Base-by-base conservation (phyloP, 2,113 vertebrate genomes). In the Coptodon rendalli region DNA sequence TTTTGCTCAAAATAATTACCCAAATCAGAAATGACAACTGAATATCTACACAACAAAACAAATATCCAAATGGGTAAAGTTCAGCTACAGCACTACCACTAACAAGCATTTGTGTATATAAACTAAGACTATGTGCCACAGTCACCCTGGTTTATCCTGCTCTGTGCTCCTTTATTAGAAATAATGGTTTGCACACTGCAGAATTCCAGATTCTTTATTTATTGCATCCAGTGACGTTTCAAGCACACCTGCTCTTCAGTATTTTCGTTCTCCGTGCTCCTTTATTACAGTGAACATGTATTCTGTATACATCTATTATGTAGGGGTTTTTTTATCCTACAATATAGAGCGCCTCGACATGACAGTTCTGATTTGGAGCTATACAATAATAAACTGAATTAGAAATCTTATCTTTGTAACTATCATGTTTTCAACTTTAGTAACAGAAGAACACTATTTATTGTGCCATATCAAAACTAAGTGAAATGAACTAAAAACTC, bases 101-200 rank as follows among this genome's bases (percentile, higher is more conserved):
- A 24, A 71, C 38, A 43, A 71, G 38, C n/a, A 2, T 71, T 43
- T 71, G 38, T 43, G n/a, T 4, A 43, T 43, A 43, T 24, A 43
- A 24, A 14, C 12, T 71, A 63, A 63, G 38, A 71, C 36, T 16
- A 2, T 24, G 12, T 22, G 36, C n/a, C 63, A 3, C 19, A 71
- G 36, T 40, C 63, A 14, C 3, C 3, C 1, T 71, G 63, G n/a
- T 40, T 71, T 6, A 71, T 71, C 63, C 36, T 22, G 63, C 19
- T 71, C 19, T 5, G 63, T 24, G n/a, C 14, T 71, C 63, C 63
- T 43, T 71, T 40, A 71, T 71, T 71, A 24, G 19, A 66, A 66
- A n/a, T 66, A 66, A 22, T 36, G 17, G 6, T 8, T 66, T n/a
- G 17, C 61, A 66, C 61, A 7, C 1, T 13, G 61, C 61, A 66